These are phyloP conservation scores for Aplochiton taeniatus DNA, from an alignment of 2,797 vertebrate species.

Conservation along the genomic window DNA sequence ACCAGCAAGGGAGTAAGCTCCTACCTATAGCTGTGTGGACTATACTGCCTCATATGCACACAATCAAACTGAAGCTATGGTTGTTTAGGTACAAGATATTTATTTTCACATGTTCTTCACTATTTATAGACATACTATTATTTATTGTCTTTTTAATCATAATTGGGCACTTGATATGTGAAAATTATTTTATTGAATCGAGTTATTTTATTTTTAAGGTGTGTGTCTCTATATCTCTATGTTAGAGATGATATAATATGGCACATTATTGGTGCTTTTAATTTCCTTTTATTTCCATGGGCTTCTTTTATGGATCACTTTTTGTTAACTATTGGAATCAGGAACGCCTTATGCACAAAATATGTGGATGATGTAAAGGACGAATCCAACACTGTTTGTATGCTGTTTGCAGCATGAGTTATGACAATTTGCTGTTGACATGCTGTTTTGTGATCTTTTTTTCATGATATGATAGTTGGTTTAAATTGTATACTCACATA, in stretches of 20 bases:
- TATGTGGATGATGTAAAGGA: no score
- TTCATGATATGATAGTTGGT: no score
- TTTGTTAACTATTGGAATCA: conserved; percentile 11
- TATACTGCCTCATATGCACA: not conserved
- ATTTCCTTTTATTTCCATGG: conserved; percentile 6
- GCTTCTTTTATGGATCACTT: conserved; percentile 13
- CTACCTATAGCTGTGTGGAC: not conserved
- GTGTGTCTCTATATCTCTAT: not conserved
- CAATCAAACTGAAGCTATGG: not conserved
- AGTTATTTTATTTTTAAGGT: conserved; percentile 36
- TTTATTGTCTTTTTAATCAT: conserved; percentile 9
- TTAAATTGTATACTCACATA: no score
- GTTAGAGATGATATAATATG: conserved; percentile 30
- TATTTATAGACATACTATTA: conserved; percentile 23
- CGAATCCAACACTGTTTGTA: no score
- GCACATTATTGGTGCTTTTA: conserved; percentile 66
- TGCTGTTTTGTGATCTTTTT: no score
- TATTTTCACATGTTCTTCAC: conserved; percentile 15
- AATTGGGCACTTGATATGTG: conserved; percentile 20
- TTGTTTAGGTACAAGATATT: not conserved
- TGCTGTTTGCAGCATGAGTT: no score
- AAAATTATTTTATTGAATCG: conserved; percentile 26
- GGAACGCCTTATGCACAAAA: no score
- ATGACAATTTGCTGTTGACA: no score
- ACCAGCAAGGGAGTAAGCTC: no score